Evolutionary conservation across 1,140 invertebrate species (phyloP).

Genomic region (Holcopasites calliopsidis): DNA sequence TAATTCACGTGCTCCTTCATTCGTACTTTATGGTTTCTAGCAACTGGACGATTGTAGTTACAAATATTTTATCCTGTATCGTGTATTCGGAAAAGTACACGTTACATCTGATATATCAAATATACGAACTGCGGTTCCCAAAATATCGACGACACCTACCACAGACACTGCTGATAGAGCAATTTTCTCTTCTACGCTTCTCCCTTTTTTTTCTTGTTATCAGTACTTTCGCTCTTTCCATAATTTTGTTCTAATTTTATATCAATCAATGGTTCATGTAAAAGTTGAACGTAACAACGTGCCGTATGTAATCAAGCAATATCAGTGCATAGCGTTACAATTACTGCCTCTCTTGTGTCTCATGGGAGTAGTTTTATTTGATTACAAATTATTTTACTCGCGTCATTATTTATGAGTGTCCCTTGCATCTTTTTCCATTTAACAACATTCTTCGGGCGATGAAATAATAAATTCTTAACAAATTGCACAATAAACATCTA

Average conservation of each 20-base stretch:
- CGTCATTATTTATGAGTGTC: too few species aligned
- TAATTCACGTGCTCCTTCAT: slow-evolving; percentile 38
- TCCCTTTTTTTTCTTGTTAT: slow-evolving; percentile 29
- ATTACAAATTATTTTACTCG: slow-evolving; percentile 8
- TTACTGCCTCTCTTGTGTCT: slow-evolving; percentile 6
- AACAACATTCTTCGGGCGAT: not conserved
- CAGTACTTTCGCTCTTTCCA: slow-evolving; percentile 29
- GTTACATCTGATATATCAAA: slow-evolving; percentile 11
- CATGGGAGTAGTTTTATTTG: slow-evolving; percentile 26
- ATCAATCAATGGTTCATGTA: slow-evolving; percentile 22
- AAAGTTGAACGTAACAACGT: slow-evolving; percentile 43
- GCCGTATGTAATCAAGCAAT: slow-evolving; percentile 47
- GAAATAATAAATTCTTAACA: not conserved
- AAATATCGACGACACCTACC: slow-evolving; percentile 32
- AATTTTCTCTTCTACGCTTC: slow-evolving; percentile 17
- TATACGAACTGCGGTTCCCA: slow-evolving; percentile 19
- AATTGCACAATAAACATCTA: slow-evolving; percentile 14
- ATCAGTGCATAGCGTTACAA: slow-evolving; percentile 29
- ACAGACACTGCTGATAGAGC: slow-evolving; percentile 46
- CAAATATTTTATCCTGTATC: slow-evolving; percentile 35
- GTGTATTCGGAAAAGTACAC: slow-evolving; percentile 22
- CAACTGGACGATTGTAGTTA: slow-evolving; percentile 59
- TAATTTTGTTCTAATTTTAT: slow-evolving; percentile 16
- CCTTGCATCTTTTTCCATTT: not conserved
- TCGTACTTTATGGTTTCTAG: slow-evolving; percentile 63